Base-by-base conservation (phyloP, 2,113 vertebrate genomes). In the Castor canadensis region DNA sequence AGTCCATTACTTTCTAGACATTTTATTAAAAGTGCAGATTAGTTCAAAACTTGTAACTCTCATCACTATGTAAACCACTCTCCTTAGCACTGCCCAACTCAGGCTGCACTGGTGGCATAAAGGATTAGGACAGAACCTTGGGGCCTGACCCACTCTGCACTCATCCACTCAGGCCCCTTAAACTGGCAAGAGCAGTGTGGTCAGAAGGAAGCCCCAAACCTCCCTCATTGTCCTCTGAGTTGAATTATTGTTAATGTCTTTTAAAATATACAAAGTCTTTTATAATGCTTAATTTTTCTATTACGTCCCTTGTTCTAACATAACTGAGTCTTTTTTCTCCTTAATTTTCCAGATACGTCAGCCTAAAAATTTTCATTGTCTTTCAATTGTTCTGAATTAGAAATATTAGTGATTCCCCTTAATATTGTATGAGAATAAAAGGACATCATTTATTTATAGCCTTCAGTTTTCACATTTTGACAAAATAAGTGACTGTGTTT, bases 321-420 rank as follows among this genome's bases (percentile, higher is more conserved):
- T 92, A 77, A 84, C 6, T 54, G 60, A 83, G 47, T 94, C 91
- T 81, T 40, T 24, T 94, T 71, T 67, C 35, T 80, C 16, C 67
- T 91, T 80, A 66, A 73, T 84, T 89, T 88, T 84, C 56, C 15
- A 79, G 45, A 82, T 45, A 16, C 17, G 60, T 22, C 28, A 79
- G 43, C 26, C n/a, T 88, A 58, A 72, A 79, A 88, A n/a, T 72
- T 96, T 85, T 62, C 75, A 87, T 58, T 87, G n/a, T 38, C 87
- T 94, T 82, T 87, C 35, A 40, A 22, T 87, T 83, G 60, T 77
- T 87, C 69, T 87, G n/a, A 91, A 40, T 64, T 69, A 20, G 94
- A 76, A 87, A 91, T 94, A 76, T 83, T 87, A 83, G 60, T 69
- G 24, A 69, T 87, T 76, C 49, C 58, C 67, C 28, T 76, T 69